phyloP scores from a whole-genome alignment of 2,888 invertebrate species.

The Neuroscelio doddi region DNA sequence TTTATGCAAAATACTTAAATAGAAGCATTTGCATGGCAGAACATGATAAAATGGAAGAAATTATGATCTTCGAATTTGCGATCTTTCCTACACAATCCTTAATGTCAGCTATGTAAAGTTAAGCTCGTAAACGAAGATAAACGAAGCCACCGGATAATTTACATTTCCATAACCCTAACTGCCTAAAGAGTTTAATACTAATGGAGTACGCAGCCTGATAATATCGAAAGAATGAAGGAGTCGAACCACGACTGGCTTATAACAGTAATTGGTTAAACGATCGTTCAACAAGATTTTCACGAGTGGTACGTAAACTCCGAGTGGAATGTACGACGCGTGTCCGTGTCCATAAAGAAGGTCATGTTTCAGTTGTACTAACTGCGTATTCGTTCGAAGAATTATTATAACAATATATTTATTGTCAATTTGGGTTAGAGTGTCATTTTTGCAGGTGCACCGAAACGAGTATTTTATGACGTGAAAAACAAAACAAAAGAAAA shows the following conservation, averaged over 20 bases:
- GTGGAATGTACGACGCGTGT: conserved; percentile 13
- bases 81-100: conserved; percentile 41
- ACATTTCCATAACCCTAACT: conserved; percentile 52
- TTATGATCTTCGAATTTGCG: conserved; percentile 39
- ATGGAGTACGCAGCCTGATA: conserved; percentile 38
- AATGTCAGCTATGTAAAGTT: conserved; percentile 52
- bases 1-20: conserved; percentile 40
- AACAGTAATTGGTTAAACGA: conserved; percentile 37
- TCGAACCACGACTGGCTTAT: conserved; percentile 29
- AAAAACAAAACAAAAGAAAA: too few species aligned
- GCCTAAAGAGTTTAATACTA: conserved; percentile 42
- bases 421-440: too few species aligned
- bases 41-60: conserved; percentile 31
- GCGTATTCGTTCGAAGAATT: too few species aligned
- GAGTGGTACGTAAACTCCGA: conserved; percentile 20
- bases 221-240: conserved; percentile 41
- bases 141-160: conserved; percentile 51
- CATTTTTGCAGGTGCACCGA: too few species aligned
- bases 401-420: too few species aligned
- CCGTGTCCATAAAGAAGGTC: neutral
- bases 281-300: conserved; percentile 37
- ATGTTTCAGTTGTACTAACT: neutral
- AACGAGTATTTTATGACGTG: too few species aligned
- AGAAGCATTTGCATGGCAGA: conserved; percentile 34
- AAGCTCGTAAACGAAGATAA: conserved; percentile 55